A percentile compares a stretch with the other conserved stretches of the same genome.
phyloP scores from a whole-genome alignment of 1,140 invertebrate genomes.

The Anthonomus grandis region DNA sequence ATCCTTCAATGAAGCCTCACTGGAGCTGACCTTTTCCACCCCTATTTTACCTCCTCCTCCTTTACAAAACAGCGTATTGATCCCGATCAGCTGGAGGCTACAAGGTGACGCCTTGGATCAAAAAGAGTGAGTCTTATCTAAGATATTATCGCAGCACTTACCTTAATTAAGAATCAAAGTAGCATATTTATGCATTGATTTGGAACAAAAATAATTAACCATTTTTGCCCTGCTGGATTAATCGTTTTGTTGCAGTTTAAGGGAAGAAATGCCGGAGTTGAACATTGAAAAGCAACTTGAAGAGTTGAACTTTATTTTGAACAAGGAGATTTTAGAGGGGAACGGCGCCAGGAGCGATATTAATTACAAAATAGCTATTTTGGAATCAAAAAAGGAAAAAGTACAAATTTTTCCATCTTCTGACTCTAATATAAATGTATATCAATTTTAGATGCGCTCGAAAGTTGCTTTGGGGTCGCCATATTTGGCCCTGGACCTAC shows the following conservation, averaged over 20 bases:
- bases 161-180: no score
- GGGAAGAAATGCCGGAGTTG: neutral
- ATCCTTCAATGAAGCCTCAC: conserved; percentile 29
- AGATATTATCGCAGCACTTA: no score
- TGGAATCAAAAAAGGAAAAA: conserved; percentile 41
- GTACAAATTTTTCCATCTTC: conserved; percentile 17
- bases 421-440: neutral
- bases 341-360: conserved; percentile 30
- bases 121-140: no score
- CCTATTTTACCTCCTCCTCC: conserved; percentile 42
- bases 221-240: neutral
- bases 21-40: conserved; percentile 26
- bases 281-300: conserved; percentile 21
- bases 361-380: conserved; percentile 42
- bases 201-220: neutral
- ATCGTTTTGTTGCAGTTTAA: conserved; percentile 3
- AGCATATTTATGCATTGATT: neutral
- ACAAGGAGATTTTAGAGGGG: conserved; percentile 33
- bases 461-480: conserved; percentile 50
- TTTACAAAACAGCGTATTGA: conserved; percentile 46
- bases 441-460: conserved; percentile 43
- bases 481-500: conserved; percentile 48
- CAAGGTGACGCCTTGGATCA: neutral
- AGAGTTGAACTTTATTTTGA: conserved; percentile 33
- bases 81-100: conserved; percentile 34